Conservation (phyloP, 2,113 vertebrate genomes). For the Herpailurus yagouaroundi region DNA sequence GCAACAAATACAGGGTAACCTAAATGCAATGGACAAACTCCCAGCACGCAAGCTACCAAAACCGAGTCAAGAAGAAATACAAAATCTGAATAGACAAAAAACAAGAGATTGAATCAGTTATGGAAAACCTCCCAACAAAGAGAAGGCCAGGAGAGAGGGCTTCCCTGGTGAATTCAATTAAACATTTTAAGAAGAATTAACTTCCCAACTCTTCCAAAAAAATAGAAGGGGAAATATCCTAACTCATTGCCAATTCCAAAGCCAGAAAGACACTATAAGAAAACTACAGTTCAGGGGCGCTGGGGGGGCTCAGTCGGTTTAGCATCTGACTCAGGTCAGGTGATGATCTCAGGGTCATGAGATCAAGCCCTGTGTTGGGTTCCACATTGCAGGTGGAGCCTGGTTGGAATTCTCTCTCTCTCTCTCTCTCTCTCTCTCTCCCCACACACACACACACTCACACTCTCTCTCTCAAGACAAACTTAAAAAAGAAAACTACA, state of each 20-base stretch:
- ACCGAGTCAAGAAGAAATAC: not conserved
- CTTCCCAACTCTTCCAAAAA: not conserved
- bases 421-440: too few relatives aligned
- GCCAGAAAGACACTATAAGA: not conserved
- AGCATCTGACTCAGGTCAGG: too few relatives aligned
- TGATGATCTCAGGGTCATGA: too few relatives aligned
- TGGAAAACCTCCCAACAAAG: not conserved
- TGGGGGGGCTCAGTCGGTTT: too few relatives aligned
- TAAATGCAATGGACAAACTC: not conserved
- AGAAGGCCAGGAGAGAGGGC: not conserved
- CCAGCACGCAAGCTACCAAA: not conserved
- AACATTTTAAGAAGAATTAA: not conserved
- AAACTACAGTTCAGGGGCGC: not conserved
- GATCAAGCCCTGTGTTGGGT: too few relatives aligned
- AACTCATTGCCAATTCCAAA: not conserved
- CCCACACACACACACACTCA: too few relatives aligned
- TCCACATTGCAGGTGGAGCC: too few relatives aligned
- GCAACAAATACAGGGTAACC: not conserved
- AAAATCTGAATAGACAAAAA: not conserved
- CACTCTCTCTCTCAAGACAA: too few relatives aligned
- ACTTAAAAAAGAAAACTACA: too few relatives aligned
- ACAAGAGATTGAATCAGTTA: not conserved
- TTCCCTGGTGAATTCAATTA: not conserved
- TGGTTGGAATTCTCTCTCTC: too few relatives aligned
- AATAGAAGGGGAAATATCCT: not conserved